Conservation (phyloP, 2,113 vertebrate species). For the Vidua macroura region DNA sequence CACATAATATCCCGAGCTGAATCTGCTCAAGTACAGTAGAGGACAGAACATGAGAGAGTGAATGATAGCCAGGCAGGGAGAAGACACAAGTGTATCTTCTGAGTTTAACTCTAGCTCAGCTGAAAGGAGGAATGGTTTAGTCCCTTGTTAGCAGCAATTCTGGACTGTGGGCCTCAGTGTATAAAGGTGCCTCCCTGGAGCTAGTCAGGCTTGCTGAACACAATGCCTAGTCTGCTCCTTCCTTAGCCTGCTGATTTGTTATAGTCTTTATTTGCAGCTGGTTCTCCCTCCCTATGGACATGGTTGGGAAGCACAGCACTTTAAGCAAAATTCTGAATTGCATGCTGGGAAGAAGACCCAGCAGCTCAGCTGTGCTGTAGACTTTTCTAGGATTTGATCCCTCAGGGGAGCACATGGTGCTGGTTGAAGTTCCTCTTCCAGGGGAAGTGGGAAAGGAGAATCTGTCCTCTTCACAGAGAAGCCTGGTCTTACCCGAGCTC, state of each 20-base stretch:
- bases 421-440: neutral
- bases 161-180: neutral
- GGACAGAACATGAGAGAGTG: fast-evolving
- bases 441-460: neutral
- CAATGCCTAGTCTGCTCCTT: neutral
- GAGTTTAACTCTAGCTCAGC: neutral
- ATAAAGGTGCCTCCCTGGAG: neutral
- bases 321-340: neutral
- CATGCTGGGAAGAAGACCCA: neutral
- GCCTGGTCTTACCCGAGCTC: neutral
- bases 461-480: neutral
- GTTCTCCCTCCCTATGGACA: neutral
- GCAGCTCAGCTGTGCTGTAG: neutral
- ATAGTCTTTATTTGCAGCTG: neutral
- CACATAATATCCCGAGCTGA: neutral
- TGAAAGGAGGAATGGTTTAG: neutral
- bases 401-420: fast-evolving
- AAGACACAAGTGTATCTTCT: neutral
- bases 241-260: neutral
- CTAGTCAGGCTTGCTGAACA: neutral
- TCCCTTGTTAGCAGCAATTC: neutral
- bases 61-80: neutral
- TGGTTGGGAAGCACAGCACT: neutral
- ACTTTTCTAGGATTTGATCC: neutral
- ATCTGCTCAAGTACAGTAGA: neutral